phyloP scores from a whole-genome alignment of 2,113 vertebrate genomes.

The Glareola pratincola region DNA sequence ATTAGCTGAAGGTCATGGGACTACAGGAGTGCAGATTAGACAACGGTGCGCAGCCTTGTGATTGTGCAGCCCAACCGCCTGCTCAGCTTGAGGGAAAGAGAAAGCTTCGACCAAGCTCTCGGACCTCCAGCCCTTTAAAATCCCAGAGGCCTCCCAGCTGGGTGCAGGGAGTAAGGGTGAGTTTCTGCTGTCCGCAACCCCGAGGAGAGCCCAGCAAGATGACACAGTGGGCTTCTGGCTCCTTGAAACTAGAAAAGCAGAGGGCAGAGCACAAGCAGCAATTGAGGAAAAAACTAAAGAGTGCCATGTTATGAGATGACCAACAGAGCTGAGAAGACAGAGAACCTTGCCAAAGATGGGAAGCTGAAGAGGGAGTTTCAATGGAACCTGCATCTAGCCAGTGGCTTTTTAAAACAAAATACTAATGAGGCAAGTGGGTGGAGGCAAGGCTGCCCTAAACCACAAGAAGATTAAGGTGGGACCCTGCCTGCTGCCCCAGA shows the following conservation, averaged over 20 bases:
- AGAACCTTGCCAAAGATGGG: not conserved
- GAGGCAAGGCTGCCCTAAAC: not conserved
- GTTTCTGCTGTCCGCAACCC: not conserved
- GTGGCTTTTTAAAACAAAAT: not conserved
- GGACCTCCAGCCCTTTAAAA: not conserved
- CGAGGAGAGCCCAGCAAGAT: not conserved
- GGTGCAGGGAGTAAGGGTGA: rapidly evolving
- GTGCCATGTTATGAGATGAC: not conserved
- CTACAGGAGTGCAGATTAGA: not conserved
- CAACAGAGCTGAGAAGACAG: not conserved
- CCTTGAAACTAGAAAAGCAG: not conserved
- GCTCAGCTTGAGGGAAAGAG: not conserved
- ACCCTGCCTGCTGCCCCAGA: not conserved
- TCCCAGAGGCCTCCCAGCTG: not conserved
- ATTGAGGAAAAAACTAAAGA: not conserved
- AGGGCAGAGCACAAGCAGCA: not conserved
- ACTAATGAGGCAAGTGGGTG: not conserved
- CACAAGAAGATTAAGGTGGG: not conserved
- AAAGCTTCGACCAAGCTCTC: not conserved
- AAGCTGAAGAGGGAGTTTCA: not conserved
- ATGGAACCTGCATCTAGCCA: not conserved
- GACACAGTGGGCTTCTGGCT: not conserved
- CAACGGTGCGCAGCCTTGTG: not conserved
- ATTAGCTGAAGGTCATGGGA: constrained; percentile 23
- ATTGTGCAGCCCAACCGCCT: not conserved